Percentiles rank a stretch among this genome's conserved stretches.
phyloP scores from a whole-genome alignment of 2,797 vertebrate species.

The Myioborus melanocephalus region DNA sequence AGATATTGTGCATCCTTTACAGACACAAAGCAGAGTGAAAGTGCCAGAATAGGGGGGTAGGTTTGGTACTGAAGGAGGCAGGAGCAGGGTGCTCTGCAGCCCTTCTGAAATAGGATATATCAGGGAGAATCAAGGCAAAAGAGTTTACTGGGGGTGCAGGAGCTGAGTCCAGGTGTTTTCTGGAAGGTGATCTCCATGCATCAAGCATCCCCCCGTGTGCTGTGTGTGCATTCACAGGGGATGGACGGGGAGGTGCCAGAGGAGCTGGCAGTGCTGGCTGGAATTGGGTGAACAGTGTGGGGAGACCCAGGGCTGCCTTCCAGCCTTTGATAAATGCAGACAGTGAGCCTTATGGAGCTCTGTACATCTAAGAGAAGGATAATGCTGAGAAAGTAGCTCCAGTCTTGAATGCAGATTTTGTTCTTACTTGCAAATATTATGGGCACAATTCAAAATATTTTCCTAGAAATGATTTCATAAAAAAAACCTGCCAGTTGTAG shows the following conservation, averaged over 20 bases:
- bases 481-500: neutral
- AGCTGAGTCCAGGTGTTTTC: neutral
- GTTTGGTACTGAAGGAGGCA: neutral
- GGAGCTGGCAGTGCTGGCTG: neutral
- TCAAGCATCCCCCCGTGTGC: neutral
- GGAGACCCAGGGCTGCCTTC: neutral
- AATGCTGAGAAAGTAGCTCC: neutral
- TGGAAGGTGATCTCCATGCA: neutral
- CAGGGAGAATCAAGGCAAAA: neutral
- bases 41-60: neutral
- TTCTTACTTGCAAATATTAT: neutral
- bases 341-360: neutral
- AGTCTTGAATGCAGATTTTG: neutral
- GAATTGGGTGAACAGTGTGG: neutral
- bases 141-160: neutral
- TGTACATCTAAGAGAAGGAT: neutral
- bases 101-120: neutral
- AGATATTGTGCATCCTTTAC: neutral
- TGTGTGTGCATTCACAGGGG: neutral
- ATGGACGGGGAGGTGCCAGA: neutral
- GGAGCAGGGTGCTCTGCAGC: neutral
- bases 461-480: neutral
- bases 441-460: neutral
- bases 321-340: neutral
- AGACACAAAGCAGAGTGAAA: neutral